phyloP scores from a whole-genome alignment of 1,140 invertebrate genomes.

The Bombus waltoni region DNA sequence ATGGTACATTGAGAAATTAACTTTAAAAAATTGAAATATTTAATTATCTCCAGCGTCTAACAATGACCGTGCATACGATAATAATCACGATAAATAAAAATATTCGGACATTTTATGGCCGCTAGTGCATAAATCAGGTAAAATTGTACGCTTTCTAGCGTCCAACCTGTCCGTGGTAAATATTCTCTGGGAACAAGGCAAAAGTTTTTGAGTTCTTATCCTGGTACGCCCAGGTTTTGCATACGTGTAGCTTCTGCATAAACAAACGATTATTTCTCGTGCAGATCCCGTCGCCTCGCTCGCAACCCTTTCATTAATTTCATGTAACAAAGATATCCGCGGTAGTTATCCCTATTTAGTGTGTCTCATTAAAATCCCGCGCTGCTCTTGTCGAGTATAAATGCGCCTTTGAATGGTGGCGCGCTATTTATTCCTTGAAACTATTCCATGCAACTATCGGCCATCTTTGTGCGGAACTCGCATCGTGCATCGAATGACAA shows the following conservation, averaged over 20 bases:
- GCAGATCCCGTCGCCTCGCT: background rate
- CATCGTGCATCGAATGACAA: background rate
- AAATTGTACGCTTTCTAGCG: no score
- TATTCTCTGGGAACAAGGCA: background rate
- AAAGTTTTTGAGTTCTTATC: background rate
- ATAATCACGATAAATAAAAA: no score
- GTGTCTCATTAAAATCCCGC: constrained; percentile 24
- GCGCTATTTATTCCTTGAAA: background rate
- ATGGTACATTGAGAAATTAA: background rate
- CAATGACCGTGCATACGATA: no score
- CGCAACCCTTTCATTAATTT: constrained; percentile 34
- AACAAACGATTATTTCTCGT: constrained; percentile 17
- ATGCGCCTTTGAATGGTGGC: background rate
- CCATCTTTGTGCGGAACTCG: background rate
- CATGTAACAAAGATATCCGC: background rate
- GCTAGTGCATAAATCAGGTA: no score
- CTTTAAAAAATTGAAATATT: no score
- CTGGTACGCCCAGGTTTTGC: background rate
- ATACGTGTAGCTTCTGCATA: background rate
- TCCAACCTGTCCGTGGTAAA: no score
- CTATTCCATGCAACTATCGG: background rate
- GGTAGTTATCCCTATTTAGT: constrained; percentile 19
- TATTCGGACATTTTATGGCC: no score
- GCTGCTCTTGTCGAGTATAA: constrained; percentile 2
- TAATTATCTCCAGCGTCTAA: no score